Evolutionary conservation across 1,140 invertebrate species (phyloP), one percentile per base, ranked within the genome.

Genomic region (Lysiphlebus fabarum): DNA sequence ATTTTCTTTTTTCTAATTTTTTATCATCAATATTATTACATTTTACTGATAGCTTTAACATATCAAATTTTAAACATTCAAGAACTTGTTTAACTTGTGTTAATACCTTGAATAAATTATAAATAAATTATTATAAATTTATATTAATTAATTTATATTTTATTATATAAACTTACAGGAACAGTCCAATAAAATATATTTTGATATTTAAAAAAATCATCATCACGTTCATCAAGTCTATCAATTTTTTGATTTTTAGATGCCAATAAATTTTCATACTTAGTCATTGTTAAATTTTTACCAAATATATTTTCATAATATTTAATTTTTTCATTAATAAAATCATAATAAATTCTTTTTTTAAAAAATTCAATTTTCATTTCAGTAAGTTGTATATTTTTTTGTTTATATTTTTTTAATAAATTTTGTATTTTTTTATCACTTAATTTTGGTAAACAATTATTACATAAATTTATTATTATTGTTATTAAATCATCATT

Each of bases 221-320:
- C 45, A 1, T 61, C 59, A 9, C 56, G 56, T 43, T 61, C 56
- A 26, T 64, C 56, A 10, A 64, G 33, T 45, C 57, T 64, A 12
- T 61, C 62, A n/a, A 43, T 10, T 9, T 37, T 12, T 4, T 10
- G 17, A 33, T 50, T 45, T n/a, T 61, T 58, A 2, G 17, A 51
- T 11, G 38, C 57, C 7, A 45, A 7, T 12, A 69, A 51, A 49
- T 59, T 49, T 42, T 67, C 64, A 40, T 69, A 69, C 9, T 64
- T 56, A 10, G 61, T 58, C 7, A 65, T 53, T 0, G 65, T 65
- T n/a, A 44, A 58, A 8, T 59, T 59, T 5, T 62, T 49, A 1
- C 64, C 62, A n/a, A 65, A 36, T 36, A 53, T 33, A 49, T 67
- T 62, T 10, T 61, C 17, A 26, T 26, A 12, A n/a, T 41, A 8